Conservation (phyloP, 2,888 invertebrate species). For the Plutella xylostella region DNA sequence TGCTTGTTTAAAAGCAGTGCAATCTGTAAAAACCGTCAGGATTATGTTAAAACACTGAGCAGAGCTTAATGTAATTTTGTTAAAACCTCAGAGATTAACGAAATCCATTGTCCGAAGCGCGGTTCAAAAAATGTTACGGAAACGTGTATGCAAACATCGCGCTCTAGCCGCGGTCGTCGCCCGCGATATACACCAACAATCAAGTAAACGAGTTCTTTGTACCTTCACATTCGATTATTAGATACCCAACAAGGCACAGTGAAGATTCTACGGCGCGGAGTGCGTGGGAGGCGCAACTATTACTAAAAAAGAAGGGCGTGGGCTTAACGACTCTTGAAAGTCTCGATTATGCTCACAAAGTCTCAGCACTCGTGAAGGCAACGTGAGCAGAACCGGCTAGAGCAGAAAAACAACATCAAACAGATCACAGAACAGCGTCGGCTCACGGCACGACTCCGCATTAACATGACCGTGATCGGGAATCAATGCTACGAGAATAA, state of each 20-base stretch:
- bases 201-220: background rate
- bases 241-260: background rate
- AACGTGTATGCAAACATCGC: background rate
- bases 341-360: background rate
- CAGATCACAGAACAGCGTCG: background rate
- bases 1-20: too few species aligned
- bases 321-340: slow-evolving; percentile 3
- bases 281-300: slow-evolving; percentile 1
- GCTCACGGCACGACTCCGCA: background rate
- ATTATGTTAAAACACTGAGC: slow-evolving; percentile 7
- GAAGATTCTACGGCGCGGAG: background rate
- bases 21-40: background rate
- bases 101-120: slow-evolving; percentile 8
- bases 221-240: background rate
- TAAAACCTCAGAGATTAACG: slow-evolving; percentile 3
- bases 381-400: background rate
- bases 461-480: background rate
- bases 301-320: background rate
- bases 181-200: background rate
- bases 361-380: background rate
- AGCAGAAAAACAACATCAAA: background rate
- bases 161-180: background rate
- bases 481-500: background rate
- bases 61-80: slow-evolving; percentile 4
- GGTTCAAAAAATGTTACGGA: background rate